A percentile compares a stretch with the other conserved stretches of the same genome.
Conservation (phyloP, 2,797 vertebrate species). For the Carduelis carduelis region DNA sequence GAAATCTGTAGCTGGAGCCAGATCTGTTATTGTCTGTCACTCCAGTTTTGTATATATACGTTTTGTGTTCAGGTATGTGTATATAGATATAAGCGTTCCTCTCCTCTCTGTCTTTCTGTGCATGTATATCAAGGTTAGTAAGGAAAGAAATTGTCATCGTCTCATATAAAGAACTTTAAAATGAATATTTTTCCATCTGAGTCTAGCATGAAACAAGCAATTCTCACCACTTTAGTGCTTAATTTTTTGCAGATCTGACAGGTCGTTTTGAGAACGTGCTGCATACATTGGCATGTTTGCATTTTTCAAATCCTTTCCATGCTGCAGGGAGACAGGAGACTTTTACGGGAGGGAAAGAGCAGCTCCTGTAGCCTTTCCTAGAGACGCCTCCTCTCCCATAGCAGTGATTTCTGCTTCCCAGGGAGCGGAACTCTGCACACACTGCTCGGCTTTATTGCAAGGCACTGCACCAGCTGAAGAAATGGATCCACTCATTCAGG, state of each 20-base stretch:
- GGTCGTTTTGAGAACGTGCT: accelerated
- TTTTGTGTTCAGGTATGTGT: background rate
- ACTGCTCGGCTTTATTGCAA: constrained; percentile 56
- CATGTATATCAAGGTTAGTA: background rate
- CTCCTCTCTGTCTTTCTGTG: background rate
- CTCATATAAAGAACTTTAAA: background rate
- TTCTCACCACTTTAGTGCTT: background rate
- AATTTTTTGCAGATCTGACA: background rate
- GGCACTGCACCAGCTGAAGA: constrained; percentile 38
- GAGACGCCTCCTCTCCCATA: constrained; percentile 16
- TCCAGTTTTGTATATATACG: accelerated
- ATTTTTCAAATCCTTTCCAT: background rate
- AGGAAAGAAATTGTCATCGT: background rate
- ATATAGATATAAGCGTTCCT: background rate
- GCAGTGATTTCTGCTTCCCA: constrained; percentile 51
- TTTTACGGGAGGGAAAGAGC: background rate
- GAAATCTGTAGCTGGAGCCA: background rate
- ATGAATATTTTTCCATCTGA: background rate
- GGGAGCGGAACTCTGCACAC: constrained; percentile 48
- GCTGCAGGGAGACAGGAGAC: background rate
- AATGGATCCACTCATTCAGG: constrained; percentile 58
- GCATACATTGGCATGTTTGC: background rate
- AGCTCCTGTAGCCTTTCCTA: background rate
- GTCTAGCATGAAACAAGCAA: background rate
- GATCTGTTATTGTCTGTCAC: background rate